Conservation (phyloP, 2,888 invertebrate species). For the Stenodera caucasica region DNA sequence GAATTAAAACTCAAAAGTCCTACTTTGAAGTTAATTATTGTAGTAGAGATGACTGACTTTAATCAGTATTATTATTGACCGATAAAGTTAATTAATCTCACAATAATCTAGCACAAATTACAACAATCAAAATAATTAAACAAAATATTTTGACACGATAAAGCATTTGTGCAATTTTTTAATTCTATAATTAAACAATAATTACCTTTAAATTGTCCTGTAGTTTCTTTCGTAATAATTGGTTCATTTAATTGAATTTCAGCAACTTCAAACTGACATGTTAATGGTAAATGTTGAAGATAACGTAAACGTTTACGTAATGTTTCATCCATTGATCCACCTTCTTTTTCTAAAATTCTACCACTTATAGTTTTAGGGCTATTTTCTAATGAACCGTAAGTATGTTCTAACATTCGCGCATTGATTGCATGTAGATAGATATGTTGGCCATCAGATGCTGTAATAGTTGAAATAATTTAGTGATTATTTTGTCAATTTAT, state of each 20-base stretch:
- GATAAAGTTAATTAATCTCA: slow-evolving; percentile 51
- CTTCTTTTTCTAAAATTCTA: slow-evolving; percentile 84
- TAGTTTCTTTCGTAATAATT: slow-evolving; percentile 67
- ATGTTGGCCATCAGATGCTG: slow-evolving; percentile 89
- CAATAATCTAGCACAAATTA: slow-evolving; percentile 44
- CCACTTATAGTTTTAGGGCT: slow-evolving; percentile 76
- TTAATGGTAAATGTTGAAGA: slow-evolving; percentile 84
- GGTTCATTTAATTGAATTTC: slow-evolving; percentile 82
- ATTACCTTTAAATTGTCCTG: slow-evolving; percentile 70
- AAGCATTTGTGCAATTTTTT: slow-evolving; percentile 11
- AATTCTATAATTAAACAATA: slow-evolving; percentile 12
- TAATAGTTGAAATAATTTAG: slow-evolving; percentile 47
- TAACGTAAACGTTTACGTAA: slow-evolving; percentile 74
- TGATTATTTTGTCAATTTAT: neutral
- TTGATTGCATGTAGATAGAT: slow-evolving; percentile 90
- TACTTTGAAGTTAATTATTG: too few species aligned
- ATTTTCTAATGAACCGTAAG: slow-evolving; percentile 79
- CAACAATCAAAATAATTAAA: neutral
- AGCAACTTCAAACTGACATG: slow-evolving; percentile 87
- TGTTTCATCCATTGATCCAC: slow-evolving; percentile 82
- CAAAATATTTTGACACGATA: slow-evolving; percentile 1
- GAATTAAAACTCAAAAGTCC: too few species aligned
- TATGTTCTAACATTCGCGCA: slow-evolving; percentile 82
- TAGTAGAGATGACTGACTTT: slow-evolving; percentile 53
- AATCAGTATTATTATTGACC: slow-evolving; percentile 35